phyloP scores from a whole-genome alignment of 2,797 vertebrate genomes.

The Rhodeus uyekii region DNA sequence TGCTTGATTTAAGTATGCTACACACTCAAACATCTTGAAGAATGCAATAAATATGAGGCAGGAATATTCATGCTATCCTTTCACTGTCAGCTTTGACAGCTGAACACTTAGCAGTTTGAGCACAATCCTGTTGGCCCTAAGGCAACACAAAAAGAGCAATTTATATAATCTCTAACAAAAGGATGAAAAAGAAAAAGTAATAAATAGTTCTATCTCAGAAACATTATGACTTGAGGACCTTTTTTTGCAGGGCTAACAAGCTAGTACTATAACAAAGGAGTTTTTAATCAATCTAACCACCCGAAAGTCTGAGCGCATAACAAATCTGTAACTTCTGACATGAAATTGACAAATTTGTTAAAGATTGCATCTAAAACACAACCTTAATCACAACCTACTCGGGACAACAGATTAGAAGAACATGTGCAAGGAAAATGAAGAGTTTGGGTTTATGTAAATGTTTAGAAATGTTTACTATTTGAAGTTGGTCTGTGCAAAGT shows the following conservation, averaged over 20 bases:
- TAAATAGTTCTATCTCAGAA: not conserved
- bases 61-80: conserved; percentile 23
- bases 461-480: not conserved
- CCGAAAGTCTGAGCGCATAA: not conserved
- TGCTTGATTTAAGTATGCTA: conserved; percentile 27
- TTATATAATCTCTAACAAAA: not conserved
- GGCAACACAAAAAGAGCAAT: conserved; percentile 13
- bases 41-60: not conserved
- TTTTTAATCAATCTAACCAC: not conserved
- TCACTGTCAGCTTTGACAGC: conserved; percentile 9
- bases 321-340: not conserved
- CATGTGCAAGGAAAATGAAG: not conserved
- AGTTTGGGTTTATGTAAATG: conserved; percentile 1
- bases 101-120: not conserved
- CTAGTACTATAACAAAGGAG: not conserved
- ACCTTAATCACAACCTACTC: not conserved
- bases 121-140: not conserved
- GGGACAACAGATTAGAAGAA: not conserved
- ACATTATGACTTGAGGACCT: not conserved
- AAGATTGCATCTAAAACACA: not conserved
- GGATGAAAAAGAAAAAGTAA: not conserved
- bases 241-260: not conserved
- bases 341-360: not conserved
- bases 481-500: not conserved
- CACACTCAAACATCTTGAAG: not conserved